Evolutionary conservation across 2,888 invertebrate genomes (phyloP).

Genomic region (Nephrotoma appendiculata): DNA sequence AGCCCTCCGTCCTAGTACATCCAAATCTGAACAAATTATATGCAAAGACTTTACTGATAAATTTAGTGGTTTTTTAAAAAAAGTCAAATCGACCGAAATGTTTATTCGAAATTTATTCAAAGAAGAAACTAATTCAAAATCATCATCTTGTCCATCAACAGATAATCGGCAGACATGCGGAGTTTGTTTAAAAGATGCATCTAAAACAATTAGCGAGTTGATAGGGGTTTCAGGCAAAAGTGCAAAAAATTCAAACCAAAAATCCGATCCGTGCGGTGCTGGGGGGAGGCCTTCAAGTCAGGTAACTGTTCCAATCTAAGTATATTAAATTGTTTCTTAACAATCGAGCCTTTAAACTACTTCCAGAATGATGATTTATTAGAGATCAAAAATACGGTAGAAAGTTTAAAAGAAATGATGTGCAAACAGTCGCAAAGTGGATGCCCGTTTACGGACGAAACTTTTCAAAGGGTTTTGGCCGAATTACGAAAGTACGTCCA

Average conservation of each 20-base stretch:
- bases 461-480: not conserved
- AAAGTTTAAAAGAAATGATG: not conserved
- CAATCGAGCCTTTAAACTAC: not conserved
- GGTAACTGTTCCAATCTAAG: not conserved
- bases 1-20: not conserved
- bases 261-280: not conserved
- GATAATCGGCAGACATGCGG: not conserved
- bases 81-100: not conserved
- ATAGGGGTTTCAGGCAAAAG: not conserved
- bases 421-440: not conserved
- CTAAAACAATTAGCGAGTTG: not conserved
- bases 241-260: not conserved
- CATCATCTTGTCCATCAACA: not conserved
- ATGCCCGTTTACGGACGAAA: not conserved
- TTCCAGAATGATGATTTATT: not conserved
- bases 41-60: not conserved
- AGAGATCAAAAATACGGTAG: not conserved
- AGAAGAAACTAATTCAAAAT: not conserved
- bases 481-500: not conserved
- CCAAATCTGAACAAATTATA: not conserved
- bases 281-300: not conserved
- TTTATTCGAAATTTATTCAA: conserved; percentile 1
- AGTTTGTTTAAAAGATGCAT: not conserved
- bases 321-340: not conserved
- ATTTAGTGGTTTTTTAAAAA: not conserved